Percentiles rank a stretch among this genome's conserved stretches.
These are phyloP conservation scores for Nannoperca australis DNA, from an alignment of 2,797 vertebrate species.

Conservation along the genomic window DNA sequence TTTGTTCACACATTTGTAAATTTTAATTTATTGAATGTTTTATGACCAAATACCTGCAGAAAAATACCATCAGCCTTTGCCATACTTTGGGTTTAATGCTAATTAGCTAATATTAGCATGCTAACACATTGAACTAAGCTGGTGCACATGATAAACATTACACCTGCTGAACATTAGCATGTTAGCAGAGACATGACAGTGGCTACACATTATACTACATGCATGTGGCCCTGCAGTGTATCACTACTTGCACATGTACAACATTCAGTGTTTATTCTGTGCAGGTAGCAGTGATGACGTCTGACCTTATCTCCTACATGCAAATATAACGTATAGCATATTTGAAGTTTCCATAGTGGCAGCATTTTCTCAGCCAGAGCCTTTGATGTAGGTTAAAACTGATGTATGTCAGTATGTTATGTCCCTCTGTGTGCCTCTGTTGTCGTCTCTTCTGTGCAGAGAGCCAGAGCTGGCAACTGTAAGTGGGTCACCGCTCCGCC, in stretches of 20 bases:
- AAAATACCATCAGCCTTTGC: too few relatives aligned
- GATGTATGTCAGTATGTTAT: slow-evolving; percentile 73
- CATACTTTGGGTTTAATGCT: too few relatives aligned
- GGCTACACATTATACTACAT: too few relatives aligned
- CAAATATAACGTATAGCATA: not conserved
- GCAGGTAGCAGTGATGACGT: too few relatives aligned
- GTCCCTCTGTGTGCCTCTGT: slow-evolving; percentile 39
- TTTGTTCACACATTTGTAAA: too few relatives aligned
- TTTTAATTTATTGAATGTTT: too few relatives aligned
- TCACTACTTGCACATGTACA: too few relatives aligned
- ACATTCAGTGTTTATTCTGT: too few relatives aligned
- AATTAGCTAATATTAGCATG: too few relatives aligned
- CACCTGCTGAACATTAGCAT: not conserved
- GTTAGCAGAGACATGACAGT: not conserved
- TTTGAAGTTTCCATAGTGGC: not conserved
- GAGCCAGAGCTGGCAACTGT: slow-evolving; percentile 49
- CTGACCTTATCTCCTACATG: not conserved
- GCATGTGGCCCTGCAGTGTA: too few relatives aligned
- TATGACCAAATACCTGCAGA: too few relatives aligned
- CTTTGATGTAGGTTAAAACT: not conserved
- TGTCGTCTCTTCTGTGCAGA: slow-evolving; percentile 28
- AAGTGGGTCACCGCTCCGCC: slow-evolving; percentile 76
- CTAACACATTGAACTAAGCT: too few relatives aligned
- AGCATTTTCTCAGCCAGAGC: not conserved
- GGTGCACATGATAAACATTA: not conserved